Evolutionary conservation across 2,888 invertebrate species (phyloP).

Genomic region (Cordylochernes scorpioides): DNA sequence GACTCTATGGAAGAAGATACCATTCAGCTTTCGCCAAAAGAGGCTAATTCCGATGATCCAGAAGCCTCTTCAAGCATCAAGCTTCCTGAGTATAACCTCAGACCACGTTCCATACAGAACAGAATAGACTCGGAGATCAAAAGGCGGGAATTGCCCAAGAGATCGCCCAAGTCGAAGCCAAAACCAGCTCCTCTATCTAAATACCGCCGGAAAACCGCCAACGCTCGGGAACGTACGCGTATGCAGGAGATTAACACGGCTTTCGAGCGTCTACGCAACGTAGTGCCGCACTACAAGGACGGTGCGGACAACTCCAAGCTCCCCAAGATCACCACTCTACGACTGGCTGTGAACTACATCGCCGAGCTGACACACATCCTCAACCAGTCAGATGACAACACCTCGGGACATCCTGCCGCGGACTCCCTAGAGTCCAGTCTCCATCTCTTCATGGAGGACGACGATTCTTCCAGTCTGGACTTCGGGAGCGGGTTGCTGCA

Average conservation of each 20-base stretch:
- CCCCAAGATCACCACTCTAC: constrained; percentile 63
- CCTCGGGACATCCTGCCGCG: constrained; percentile 4
- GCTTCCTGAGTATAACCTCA: constrained; percentile 35
- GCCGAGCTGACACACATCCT: constrained; percentile 29
- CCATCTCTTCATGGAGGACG: constrained; percentile 6
- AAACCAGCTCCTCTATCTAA: constrained; percentile 43
- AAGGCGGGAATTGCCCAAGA: constrained; percentile 17
- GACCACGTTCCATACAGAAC: constrained; percentile 35
- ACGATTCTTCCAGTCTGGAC: constrained; percentile 6
- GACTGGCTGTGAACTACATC: constrained; percentile 66
- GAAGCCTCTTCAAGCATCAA: no score
- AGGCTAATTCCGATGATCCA: no score
- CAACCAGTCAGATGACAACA: constrained; percentile 6
- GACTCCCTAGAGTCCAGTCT: constrained; percentile 9
- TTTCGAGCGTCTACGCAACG: constrained; percentile 48
- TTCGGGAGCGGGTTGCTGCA: constrained; percentile 24
- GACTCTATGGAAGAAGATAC: no score
- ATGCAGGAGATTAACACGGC: constrained; percentile 74
- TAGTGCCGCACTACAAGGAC: constrained; percentile 32
- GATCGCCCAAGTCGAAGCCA: constrained; percentile 19
- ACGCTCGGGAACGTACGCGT: constrained; percentile 54
- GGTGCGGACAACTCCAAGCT: constrained; percentile 28
- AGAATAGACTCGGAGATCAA: constrained; percentile 14
- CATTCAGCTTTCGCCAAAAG: no score
- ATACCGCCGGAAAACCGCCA: constrained; percentile 64